Base-by-base conservation (phyloP, 2,797 vertebrate species). In the Chelon auratus region DNA sequence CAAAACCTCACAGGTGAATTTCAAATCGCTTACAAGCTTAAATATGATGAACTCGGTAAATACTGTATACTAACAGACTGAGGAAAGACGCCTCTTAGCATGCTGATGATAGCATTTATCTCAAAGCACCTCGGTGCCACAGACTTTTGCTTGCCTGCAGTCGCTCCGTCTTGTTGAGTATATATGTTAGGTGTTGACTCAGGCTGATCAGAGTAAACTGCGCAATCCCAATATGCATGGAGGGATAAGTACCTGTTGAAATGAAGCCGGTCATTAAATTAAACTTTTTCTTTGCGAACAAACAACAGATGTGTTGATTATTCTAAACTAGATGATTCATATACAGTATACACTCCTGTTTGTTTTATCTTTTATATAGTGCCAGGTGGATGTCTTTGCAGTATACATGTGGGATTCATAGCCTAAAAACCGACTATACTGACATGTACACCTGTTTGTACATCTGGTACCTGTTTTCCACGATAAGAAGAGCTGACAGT, bases 381-480 rank as follows among this genome's bases (percentile, higher is more conserved):
- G 47, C 68, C 69, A 53, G 20, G 30, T 70, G 76, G 47, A 54
- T 59, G 54, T 72, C 36, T 71, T 60, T 45, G 22, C 64, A 30
- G 50, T 72, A 75, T 83, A 73, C 48, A 72, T 79, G 53, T 52
- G 47, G 51, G 58, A 67, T 54, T 45, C 33, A 11, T 50, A 66
- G 66, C 15, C 45, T 73, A 52, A 69, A 59, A 75, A 79, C 33
- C 67, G 70, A 39, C 63, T 51, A n/a, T 68, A 55, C 60, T 68
- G 71, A 69, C 62, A 65, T 43, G 52, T 39, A 43, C 76, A 83
- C 62, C 59, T 85, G 72, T 82, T 82, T 82, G 52, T 79, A 72
- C 72, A 87, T 81, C 82, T 85, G 78, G 54, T 70, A 62, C 66
- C 76, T 84, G 82, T 62, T 82, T 78, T 56, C 43, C 14, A 26